phyloP scores from a whole-genome alignment of 1,140 invertebrate species.

The Anastrepha obliqua region DNA sequence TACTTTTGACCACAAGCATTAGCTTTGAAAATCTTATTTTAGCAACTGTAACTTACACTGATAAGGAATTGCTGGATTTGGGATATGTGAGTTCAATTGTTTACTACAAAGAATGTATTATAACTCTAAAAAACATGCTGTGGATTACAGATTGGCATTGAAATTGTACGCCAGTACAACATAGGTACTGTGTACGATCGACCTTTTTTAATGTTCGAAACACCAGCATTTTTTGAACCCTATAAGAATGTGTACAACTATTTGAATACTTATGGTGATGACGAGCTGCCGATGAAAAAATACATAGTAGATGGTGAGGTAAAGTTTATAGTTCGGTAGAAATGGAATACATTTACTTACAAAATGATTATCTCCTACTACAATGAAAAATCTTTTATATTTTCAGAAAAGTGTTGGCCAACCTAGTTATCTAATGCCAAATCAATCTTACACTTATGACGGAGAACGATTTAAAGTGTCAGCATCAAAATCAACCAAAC shows the following conservation, averaged over 20 bases:
- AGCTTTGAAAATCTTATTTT: slow-evolving; percentile 82
- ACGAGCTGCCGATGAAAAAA: slow-evolving; percentile 79
- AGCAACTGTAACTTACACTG: slow-evolving; percentile 80
- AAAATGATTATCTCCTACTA: too few species aligned
- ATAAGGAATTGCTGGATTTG: slow-evolving; percentile 74
- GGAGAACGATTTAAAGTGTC: slow-evolving; percentile 52
- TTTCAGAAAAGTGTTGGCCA: not conserved
- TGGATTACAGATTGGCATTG: slow-evolving; percentile 74
- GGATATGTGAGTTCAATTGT: slow-evolving; percentile 75
- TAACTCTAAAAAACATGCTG: not conserved
- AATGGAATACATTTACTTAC: not conserved
- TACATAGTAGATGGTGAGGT: slow-evolving; percentile 79
- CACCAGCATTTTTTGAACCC: slow-evolving; percentile 82
- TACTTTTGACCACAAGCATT: slow-evolving; percentile 81
- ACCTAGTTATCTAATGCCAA: slow-evolving; percentile 59
- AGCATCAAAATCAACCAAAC: not conserved
- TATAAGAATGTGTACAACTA: slow-evolving; percentile 80
- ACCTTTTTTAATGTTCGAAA: slow-evolving; percentile 79
- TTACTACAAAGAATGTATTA: not conserved
- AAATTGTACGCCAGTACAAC: slow-evolving; percentile 72
- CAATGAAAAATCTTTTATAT: not conserved
- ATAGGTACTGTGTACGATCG: slow-evolving; percentile 72
- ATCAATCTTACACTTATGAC: slow-evolving; percentile 55
- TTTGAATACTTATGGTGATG: slow-evolving; percentile 76
- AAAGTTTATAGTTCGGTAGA: slow-evolving; percentile 48